phyloP scores from a whole-genome alignment of 2,797 vertebrate species.

The Brachymystax lenok region DNA sequence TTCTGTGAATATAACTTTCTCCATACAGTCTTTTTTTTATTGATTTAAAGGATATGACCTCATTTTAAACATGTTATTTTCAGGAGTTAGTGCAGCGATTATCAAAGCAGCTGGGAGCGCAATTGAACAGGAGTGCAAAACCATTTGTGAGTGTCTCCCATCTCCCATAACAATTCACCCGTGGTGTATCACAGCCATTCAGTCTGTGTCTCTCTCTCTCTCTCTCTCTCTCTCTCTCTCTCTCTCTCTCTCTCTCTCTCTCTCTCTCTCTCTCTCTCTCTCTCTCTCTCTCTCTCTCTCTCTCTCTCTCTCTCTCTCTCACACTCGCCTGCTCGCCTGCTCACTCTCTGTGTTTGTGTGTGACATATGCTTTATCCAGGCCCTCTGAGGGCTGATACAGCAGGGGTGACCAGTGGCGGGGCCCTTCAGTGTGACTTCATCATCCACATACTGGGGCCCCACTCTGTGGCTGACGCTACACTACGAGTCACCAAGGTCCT shows the following conservation, averaged over 20 bases:
- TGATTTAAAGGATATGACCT: background rate
- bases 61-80: background rate
- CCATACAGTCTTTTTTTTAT: too few species aligned
- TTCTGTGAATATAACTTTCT: too few species aligned
- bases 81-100: constrained; percentile 64
- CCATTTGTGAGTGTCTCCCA: constrained; percentile 40
- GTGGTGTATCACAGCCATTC: background rate
- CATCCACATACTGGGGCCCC: constrained; percentile 61
- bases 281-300: too few species aligned
- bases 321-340: too few species aligned
- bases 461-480: constrained; percentile 19
- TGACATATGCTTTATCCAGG: constrained; percentile 37
- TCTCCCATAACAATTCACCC: background rate
- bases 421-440: constrained; percentile 59
- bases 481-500: constrained; percentile 57
- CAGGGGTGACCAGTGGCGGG: constrained; percentile 56
- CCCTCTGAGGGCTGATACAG: constrained; percentile 33
- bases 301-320: too few species aligned
- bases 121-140: constrained; percentile 50
- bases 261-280: too few species aligned
- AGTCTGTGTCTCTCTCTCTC: background rate
- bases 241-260: too few species aligned
- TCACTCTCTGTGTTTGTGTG: too few species aligned
- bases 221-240: too few species aligned
- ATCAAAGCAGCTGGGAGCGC: constrained; percentile 52